phyloP scores from a whole-genome alignment of 2,113 vertebrate species.

The Dasyprocta punctata region DNA sequence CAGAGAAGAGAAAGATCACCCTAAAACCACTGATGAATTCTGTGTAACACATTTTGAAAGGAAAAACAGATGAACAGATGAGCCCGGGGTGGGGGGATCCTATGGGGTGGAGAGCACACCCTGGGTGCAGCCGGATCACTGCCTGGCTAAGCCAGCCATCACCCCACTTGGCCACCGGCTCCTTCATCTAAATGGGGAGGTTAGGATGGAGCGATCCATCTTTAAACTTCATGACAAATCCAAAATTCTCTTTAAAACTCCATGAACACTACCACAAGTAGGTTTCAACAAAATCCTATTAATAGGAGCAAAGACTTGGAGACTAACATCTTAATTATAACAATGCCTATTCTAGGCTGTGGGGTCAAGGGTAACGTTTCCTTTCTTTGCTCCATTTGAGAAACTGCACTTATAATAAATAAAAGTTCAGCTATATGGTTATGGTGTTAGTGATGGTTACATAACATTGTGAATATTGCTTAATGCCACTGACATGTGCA shows the following conservation, averaged over 20 bases:
- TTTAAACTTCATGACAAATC: neutral
- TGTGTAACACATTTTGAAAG: conserved; percentile 57
- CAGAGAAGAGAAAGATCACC: neutral
- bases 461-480: neutral
- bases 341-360: neutral
- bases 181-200: neutral
- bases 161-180: neutral
- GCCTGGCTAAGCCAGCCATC: neutral
- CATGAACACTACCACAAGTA: neutral
- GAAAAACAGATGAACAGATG: neutral
- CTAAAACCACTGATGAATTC: conserved; percentile 48
- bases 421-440: neutral
- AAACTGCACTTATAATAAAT: neutral
- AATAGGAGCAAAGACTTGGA: neutral
- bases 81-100: neutral
- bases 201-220: neutral
- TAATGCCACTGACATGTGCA: neutral
- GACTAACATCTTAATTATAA: neutral
- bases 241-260: neutral
- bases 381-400: neutral
- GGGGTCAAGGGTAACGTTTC: neutral
- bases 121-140: neutral
- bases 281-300: neutral
- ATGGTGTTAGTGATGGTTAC: neutral
- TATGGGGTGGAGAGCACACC: neutral